Conservation (phyloP, 1,140 invertebrate species). For the Belonocnema kinseyi region DNA sequence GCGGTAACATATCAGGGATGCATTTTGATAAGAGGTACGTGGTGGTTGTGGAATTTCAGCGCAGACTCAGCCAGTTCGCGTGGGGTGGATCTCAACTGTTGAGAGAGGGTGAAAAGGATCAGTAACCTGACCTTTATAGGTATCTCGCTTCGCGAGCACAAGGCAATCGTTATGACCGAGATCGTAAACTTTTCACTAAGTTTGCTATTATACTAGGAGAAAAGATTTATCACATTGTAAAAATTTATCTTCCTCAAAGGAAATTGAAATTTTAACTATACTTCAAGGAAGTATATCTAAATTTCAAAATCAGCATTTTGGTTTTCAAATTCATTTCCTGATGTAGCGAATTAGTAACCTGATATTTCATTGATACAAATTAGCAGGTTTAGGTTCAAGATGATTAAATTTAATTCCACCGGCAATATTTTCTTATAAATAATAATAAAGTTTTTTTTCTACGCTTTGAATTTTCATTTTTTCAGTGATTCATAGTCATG, state of each 20-base stretch:
- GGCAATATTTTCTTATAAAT: no score
- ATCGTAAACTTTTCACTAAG: conserved; percentile 7
- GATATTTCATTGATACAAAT: no score
- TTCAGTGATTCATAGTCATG: no score
- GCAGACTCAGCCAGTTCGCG: conserved; percentile 49
- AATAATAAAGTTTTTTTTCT: no score
- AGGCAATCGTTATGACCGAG: conserved; percentile 8
- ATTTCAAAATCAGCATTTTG: not conserved
- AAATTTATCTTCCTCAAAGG: not conserved
- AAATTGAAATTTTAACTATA: not conserved
- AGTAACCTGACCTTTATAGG: conserved; percentile 4
- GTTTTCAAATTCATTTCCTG: no score
- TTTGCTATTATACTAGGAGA: not conserved
- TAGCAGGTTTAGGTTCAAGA: no score
- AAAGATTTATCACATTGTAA: conserved; percentile 2
- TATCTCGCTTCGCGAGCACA: not conserved
- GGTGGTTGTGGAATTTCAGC: conserved; percentile 45
- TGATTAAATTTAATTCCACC: no score
- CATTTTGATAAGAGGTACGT: conserved; percentile 55
- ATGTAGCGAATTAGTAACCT: no score
- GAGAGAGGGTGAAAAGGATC: conserved; percentile 4
- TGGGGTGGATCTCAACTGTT: conserved; percentile 39
- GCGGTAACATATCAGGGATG: conserved; percentile 66
- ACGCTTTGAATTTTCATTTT: no score
- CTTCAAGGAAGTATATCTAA: not conserved